phyloP scores from a whole-genome alignment of 2,888 invertebrate species.

The Troilus luridus region DNA sequence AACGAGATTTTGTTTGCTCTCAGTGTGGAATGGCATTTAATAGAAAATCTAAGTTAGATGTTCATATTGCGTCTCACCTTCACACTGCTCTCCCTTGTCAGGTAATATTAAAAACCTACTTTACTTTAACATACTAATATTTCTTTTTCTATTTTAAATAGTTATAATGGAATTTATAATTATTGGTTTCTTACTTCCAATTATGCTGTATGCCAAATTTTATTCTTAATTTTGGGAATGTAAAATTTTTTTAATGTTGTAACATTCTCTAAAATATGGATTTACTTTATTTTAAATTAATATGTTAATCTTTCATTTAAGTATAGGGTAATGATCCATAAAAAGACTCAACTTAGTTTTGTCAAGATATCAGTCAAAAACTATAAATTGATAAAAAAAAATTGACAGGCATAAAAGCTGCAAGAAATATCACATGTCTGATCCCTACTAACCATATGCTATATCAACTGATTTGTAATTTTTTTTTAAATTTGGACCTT shows the following conservation, averaged over 20 bases:
- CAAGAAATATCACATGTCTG: too few relatives aligned
- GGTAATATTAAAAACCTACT: slow-evolving; percentile 3
- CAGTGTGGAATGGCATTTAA: slow-evolving; percentile 64
- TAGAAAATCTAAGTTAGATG: slow-evolving; percentile 64
- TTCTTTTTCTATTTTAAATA: neutral
- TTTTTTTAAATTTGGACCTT: too few relatives aligned
- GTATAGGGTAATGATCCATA: too few relatives aligned
- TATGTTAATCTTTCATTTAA: too few relatives aligned
- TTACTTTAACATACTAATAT: neutral
- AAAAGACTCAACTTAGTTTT: too few relatives aligned
- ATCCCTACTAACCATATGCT: too few relatives aligned
- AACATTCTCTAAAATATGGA: neutral
- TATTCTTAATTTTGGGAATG: neutral
- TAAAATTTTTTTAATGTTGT: neutral
- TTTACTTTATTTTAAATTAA: neutral
- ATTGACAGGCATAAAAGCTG: too few relatives aligned
- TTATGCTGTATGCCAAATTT: neutral
- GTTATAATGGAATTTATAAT: neutral
- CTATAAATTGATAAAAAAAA: too few relatives aligned
- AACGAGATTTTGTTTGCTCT: slow-evolving; percentile 63
- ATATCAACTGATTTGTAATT: too few relatives aligned
- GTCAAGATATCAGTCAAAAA: too few relatives aligned
- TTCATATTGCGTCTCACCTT: slow-evolving; percentile 63
- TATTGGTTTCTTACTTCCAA: neutral
- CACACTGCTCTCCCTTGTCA: slow-evolving; percentile 57